phyloP scores from a whole-genome alignment of 2,888 invertebrate genomes.

The Tolmerus cingulatus region DNA sequence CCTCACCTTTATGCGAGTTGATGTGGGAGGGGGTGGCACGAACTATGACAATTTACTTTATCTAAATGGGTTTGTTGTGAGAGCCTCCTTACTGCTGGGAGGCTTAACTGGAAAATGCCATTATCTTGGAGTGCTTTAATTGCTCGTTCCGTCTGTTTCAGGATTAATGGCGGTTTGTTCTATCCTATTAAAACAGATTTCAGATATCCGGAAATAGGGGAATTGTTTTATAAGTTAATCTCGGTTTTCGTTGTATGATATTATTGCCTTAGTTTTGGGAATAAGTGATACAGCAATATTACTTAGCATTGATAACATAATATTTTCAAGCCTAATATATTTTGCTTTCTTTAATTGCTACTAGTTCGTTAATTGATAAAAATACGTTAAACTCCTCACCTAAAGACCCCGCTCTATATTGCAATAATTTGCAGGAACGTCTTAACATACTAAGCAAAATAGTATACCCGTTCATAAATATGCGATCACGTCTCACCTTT shows the following conservation, averaged over 20 bases:
- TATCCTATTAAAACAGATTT: not conserved
- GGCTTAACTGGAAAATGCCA: not conserved
- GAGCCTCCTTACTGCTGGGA: not conserved
- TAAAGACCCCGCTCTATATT: too few relatives aligned
- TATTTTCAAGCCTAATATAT: not conserved
- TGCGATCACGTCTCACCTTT: too few relatives aligned
- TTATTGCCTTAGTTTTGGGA: not conserved
- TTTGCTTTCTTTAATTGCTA: not conserved
- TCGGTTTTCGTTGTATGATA: not conserved
- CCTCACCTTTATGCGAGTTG: not conserved
- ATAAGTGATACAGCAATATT: not conserved
- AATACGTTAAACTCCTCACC: too few relatives aligned
- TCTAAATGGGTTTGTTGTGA: constrained; percentile 10
- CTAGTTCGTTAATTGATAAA: too few relatives aligned
- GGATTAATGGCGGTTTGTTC: not conserved
- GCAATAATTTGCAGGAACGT: too few relatives aligned
- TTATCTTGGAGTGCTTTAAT: not conserved
- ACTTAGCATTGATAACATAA: not conserved
- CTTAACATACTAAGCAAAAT: too few relatives aligned
- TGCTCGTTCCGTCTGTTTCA: not conserved
- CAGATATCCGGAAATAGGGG: not conserved
- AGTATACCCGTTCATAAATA: too few relatives aligned
- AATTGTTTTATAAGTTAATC: not conserved
- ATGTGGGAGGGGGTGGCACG: not conserved
- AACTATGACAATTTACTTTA: constrained; percentile 26